Evolutionary conservation across 2,797 vertebrate genomes (phyloP).

Genomic region (Diplodus sargus): DNA sequence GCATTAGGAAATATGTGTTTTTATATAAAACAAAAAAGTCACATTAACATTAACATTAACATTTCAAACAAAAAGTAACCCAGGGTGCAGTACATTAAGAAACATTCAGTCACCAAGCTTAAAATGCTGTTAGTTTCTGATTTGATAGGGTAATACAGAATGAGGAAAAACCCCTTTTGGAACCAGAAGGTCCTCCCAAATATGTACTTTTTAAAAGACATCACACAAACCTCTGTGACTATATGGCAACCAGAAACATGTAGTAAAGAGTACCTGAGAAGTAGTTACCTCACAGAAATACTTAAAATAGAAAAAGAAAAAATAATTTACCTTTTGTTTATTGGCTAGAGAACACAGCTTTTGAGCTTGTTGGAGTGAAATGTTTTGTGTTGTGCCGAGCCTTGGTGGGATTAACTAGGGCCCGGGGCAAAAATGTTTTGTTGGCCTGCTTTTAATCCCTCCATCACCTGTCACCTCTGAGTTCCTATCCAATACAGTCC

Average conservation of each 20-base stretch:
- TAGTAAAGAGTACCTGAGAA: neutral
- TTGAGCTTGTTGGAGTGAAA: slow-evolving; percentile 4
- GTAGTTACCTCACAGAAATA: neutral
- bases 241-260: neutral
- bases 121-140: too few species aligned
- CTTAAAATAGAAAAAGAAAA: neutral
- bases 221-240: neutral
- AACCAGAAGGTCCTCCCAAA: too few species aligned
- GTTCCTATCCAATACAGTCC: neutral
- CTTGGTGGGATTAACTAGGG: neutral
- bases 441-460: slow-evolving; percentile 5
- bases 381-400: neutral
- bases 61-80: neutral
- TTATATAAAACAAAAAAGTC: neutral
- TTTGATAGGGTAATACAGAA: too few species aligned
- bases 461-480: neutral
- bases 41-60: too few species aligned
- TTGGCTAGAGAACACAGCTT: slow-evolving; percentile 4
- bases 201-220: neutral
- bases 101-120: too few species aligned
- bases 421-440: slow-evolving; percentile 1
- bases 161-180: too few species aligned
- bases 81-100: too few species aligned
- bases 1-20: neutral
- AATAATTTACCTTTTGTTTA: slow-evolving; percentile 10